Evolutionary conservation across 1,140 invertebrate genomes (phyloP), one percentile per base, ranked within the genome.

Genomic region (Rhyzopertha dominica): DNA sequence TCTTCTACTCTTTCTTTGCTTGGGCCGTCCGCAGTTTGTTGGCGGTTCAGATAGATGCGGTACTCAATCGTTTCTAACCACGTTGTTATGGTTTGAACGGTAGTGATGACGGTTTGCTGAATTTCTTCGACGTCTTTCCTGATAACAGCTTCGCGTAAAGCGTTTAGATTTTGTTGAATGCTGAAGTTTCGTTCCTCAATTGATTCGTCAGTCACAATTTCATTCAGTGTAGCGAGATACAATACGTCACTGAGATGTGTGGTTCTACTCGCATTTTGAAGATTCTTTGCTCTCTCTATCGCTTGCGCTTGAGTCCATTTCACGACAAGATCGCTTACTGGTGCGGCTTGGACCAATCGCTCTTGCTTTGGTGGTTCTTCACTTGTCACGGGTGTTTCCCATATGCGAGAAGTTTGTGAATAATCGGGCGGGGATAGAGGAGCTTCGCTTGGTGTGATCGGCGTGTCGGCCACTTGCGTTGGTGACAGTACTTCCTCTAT

Each of bases 61-160:
- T 87, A 87, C 64, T 89, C 85, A 48, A 90, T 85, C 16, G 80
- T 86, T 69, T 90, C 84, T 24, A 91, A 60, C 84, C 85, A 89
- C 14, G 78, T 80, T 0, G 83, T 84, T 4, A 91, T 82, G 0
- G 78, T 85, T 63, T 88, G 82, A 18, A 90, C 79, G 1, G 87
- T 79, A 12, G 78, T 79, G 7, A 87, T 77, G 4, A 87, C 71
- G 30, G 75, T 82, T 54, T 78, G 79, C 63, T 87, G 81, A 28
- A 83, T 74, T 2, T 77, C 55, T 1, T 69, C 61, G 5, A 68
- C 66, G 61, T 90, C 78, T n/a, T 78, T 74, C 19, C 68, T 74
- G 32, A 77, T 64, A 2, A 84, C 66, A 16, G 84, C 82, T 44
- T 70, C 65, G 53, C 75, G 74, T n/a, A 89, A 61, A 16, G 74